A percentile compares a stretch with the other conserved stretches of the same genome.
Evolutionary conservation across 2,113 vertebrate genomes (phyloP).

Genomic region (Abramis brama): DNA sequence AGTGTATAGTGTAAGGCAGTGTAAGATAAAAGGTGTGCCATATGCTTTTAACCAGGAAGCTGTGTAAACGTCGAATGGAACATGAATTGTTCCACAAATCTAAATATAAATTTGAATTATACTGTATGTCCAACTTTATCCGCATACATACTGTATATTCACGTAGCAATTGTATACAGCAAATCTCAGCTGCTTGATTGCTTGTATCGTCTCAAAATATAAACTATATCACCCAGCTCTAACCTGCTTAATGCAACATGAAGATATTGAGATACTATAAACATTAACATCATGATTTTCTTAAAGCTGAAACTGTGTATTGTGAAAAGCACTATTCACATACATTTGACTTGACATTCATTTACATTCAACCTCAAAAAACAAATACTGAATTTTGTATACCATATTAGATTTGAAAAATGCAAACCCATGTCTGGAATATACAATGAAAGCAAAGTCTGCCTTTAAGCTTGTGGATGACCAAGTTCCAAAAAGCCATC

Average conservation of each 20-base stretch:
- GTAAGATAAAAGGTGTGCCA: neutral
- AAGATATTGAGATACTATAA: neutral
- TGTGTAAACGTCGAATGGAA: too few relatives aligned
- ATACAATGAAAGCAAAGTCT: neutral
- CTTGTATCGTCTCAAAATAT: neutral
- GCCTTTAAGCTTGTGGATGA: slow-evolving; percentile 10
- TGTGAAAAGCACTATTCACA: neutral
- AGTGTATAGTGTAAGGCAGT: neutral
- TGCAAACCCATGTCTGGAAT: neutral
- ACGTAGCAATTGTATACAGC: too few relatives aligned
- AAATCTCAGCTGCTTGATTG: neutral
- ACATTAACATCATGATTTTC: neutral
- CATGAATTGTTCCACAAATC: neutral
- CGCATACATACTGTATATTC: neutral
- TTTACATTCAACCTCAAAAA: neutral
- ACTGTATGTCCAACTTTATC: neutral
- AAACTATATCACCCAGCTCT: neutral
- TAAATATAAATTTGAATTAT: neutral
- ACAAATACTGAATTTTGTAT: neutral
- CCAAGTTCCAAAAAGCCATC: slow-evolving; percentile 29
- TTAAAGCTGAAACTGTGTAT: neutral
- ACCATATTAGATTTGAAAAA: neutral
- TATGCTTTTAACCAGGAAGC: too few relatives aligned
- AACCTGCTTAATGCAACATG: neutral
- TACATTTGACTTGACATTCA: neutral